A percentile compares a stretch with the other conserved stretches of the same genome.
Conservation (phyloP, 1,140 invertebrate genomes). For the Panulirus ornatus region DNA sequence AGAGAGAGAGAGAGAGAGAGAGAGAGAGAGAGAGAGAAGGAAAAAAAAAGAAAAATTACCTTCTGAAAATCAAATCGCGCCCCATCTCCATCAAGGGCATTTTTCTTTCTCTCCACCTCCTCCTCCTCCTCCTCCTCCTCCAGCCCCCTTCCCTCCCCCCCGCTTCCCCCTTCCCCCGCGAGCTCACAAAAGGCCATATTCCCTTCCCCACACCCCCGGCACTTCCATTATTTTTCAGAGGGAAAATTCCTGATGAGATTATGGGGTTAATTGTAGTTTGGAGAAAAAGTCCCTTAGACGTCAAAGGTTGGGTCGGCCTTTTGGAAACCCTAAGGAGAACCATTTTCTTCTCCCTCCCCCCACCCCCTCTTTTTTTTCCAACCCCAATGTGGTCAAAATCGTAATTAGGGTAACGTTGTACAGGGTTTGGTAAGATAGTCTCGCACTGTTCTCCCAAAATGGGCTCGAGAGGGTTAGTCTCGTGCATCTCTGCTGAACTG, state of each 20-base stretch:
- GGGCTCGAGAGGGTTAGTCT: too few species aligned
- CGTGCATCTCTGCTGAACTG: too few species aligned
- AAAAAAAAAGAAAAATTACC: slow-evolving; percentile 61
- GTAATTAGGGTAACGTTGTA: slow-evolving; percentile 60
- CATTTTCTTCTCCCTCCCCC: slow-evolving; percentile 13
- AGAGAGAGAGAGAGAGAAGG: too few species aligned
- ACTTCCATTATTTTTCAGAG: slow-evolving; percentile 69
- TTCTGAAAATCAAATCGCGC: slow-evolving; percentile 66
- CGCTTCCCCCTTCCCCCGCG: not conserved
- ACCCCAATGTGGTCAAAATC: slow-evolving; percentile 23
- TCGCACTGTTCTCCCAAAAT: too few species aligned
- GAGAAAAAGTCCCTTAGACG: slow-evolving; percentile 53
- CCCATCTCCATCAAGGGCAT: slow-evolving; percentile 62
- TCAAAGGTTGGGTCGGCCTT: slow-evolving; percentile 69
- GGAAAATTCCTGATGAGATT: slow-evolving; percentile 72
- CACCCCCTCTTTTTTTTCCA: too few species aligned
- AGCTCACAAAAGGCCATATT: slow-evolving; percentile 59
- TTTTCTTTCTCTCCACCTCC: too few species aligned
- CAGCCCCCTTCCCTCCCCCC: too few species aligned
- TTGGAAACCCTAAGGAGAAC: slow-evolving; percentile 41
- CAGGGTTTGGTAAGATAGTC: slow-evolving; percentile 17
- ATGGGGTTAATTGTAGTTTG: slow-evolving; percentile 72
- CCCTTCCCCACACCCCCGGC: slow-evolving; percentile 45
- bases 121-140: too few species aligned
- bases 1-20: too few species aligned